Evolutionary conservation across 2,888 invertebrate genomes (phyloP), one percentile per base, ranked within the genome.

Genomic region (Pteria penguin): DNA sequence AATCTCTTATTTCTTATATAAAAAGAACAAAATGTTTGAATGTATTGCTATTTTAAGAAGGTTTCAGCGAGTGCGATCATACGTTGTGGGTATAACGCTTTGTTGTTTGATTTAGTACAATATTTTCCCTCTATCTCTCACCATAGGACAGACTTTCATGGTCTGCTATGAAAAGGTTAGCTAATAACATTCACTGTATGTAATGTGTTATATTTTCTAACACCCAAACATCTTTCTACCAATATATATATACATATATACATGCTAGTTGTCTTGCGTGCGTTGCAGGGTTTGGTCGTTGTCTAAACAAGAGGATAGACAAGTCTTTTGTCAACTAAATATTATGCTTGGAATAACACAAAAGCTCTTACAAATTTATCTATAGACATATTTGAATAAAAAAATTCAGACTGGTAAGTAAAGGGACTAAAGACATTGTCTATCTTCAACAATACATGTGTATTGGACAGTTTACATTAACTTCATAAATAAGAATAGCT

Each of bases 201-300:
- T 68, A 32, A 68, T 31, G 68, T 68, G 68, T 68, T 68, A 26
- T 68, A 68, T 55, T 68, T 66, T 68, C 68, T 68, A 68, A 68
- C 68, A 68, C 68, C 68, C 68, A 68, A 66, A 57, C 65, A 68
- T 68, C 68, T 68, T 57, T 68, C 57, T 68, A 31, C 68, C 52
- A 52, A 57, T 68, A 68, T 68, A 65, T 36, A 52, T 57, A 52
- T 22, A 32, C 31, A 57, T 68, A 68, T 68, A 36, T 36, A 36
- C 65, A 45, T 68, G 74, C 74, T 74, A 74, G 74, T 62, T 74
- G 74, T 74, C 68, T 62, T 68, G 62, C 62, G 68, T 68, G 74
- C 69, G 68, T 74, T 61, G 62, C 68, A 61, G 74, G 74, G 27
- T 74, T 68, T 74, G 74, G 74, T 55, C 74, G 74, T 74, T 74